A percentile compares a stretch with the other conserved stretches of the same genome.
Evolutionary conservation across 2,888 invertebrate genomes (phyloP).

Genomic region (Tiphia femorata): DNA sequence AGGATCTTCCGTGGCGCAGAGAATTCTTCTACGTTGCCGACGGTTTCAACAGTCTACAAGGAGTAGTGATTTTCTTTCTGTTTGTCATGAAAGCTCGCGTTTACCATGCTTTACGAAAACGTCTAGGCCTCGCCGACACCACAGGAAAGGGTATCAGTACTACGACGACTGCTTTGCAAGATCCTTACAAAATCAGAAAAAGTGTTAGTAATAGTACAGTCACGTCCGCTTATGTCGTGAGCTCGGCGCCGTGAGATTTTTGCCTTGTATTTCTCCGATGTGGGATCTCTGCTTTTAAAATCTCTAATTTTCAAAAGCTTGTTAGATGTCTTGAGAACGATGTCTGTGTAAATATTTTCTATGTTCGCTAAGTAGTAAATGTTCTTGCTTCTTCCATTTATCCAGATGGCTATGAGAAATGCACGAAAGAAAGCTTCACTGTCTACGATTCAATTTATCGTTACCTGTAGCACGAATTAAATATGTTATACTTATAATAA

Average conservation of each 20-base stretch:
- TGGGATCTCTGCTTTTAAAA: no score
- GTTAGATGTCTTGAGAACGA: no score
- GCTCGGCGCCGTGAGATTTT: constrained; percentile 33
- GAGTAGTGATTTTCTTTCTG: constrained; percentile 80
- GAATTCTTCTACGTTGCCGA: constrained; percentile 72
- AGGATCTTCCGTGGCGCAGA: constrained; percentile 42
- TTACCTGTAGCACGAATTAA: no score
- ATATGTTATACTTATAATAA: no score
- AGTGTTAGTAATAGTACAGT: constrained; percentile 56
- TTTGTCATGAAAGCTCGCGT: constrained; percentile 80
- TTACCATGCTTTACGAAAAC: constrained; percentile 73
- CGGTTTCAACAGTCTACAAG: constrained; percentile 78
- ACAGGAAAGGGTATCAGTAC: constrained; percentile 20
- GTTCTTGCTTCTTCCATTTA: no score
- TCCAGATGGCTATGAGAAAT: no score
- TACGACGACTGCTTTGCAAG: constrained; percentile 39
- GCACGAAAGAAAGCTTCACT: no score
- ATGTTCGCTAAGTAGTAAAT: no score
- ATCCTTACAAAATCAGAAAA: constrained; percentile 50
- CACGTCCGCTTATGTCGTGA: constrained; percentile 48
- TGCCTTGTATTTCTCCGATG: no score
- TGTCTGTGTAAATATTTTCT: no score
- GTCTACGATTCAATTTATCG: no score
- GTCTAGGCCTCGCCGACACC: constrained; percentile 62
- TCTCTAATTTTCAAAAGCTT: no score